A percentile compares a stretch with the other conserved stretches of the same genome.
Evolutionary conservation across 2,888 invertebrate genomes (phyloP).

Genomic region (Drosophila aldrichi): DNA sequence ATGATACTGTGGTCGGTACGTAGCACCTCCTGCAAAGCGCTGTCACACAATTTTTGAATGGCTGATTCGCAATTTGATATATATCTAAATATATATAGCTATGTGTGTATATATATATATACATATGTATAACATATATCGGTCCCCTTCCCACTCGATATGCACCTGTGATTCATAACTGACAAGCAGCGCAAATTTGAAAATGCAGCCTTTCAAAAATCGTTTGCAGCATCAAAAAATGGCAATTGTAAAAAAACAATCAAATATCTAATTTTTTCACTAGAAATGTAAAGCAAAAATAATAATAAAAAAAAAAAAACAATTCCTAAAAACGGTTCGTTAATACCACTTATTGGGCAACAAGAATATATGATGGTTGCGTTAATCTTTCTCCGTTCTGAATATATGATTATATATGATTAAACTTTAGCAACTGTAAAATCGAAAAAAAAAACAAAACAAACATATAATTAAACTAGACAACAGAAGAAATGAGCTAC

Average conservation of each 20-base stretch:
- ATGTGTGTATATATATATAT: slow-evolving; percentile 14
- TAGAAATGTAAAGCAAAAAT: slow-evolving; percentile 28
- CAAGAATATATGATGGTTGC: slow-evolving; percentile 19
- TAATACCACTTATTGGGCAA: slow-evolving; percentile 12
- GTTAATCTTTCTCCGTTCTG: slow-evolving; percentile 44
- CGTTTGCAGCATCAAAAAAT: slow-evolving; percentile 19
- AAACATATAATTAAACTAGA: slow-evolving; percentile 48
- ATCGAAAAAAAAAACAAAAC: neutral
- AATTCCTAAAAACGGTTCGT: slow-evolving; percentile 14
- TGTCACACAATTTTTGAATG: slow-evolving; percentile 48
- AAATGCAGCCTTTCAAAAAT: slow-evolving; percentile 40
- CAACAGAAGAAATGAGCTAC: slow-evolving; percentile 60
- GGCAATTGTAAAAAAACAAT: slow-evolving; percentile 30
- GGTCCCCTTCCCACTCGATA: slow-evolving; percentile 18
- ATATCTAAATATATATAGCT: slow-evolving; percentile 27
- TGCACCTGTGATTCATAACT: slow-evolving; percentile 71
- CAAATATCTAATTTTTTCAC: slow-evolving; percentile 11
- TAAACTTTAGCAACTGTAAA: slow-evolving; percentile 46
- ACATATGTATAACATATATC: slow-evolving; percentile 41
- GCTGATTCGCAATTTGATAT: slow-evolving; percentile 36
- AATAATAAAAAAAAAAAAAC: slow-evolving; percentile 27
- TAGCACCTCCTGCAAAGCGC: slow-evolving; percentile 44
- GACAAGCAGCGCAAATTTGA: slow-evolving; percentile 55
- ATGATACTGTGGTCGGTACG: slow-evolving; percentile 67
- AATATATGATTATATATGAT: slow-evolving; percentile 30